Base-by-base conservation (phyloP, 2,797 vertebrate genomes). In the Peromyscus nudipes region DNA sequence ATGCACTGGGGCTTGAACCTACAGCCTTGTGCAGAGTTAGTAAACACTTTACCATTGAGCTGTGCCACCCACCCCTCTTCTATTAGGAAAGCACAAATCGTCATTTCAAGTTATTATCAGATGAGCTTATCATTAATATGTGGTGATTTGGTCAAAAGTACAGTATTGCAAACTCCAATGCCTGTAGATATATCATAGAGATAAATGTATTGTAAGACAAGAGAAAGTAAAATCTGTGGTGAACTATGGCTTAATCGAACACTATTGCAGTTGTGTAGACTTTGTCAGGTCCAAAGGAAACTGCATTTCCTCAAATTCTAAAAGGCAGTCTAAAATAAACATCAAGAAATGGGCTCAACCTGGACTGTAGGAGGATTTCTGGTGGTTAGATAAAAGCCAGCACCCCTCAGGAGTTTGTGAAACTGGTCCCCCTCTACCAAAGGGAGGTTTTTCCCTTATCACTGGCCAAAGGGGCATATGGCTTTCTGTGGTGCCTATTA, bases 131-230 rank as follows among this genome's bases (percentile, higher is more conserved):
- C 34, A 90, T 49, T 81, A 92, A 94, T 7, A 19, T 31, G 80
- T 96, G 91, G 60, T 86, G 37, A 64, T 97, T 96, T 76, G 65
- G 57, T 85, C 67, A 60, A 52, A 57, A 76, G 75, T 0, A 0
- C 87, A 52, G 62, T 29, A 57, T 2, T n/a, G 16, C 85, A 88
- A 79, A 85, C 65, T 43, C 52, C n/a, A 40, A 29, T 40, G 17
- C 6, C 27, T 90, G 5, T 21, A 71, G 40, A 21, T n/a, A 55
- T 34, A 64, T 64, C 13, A 37, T 62, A 76, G 16, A 80, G 81
- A 84, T 81, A 37, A 91, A 84, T 34, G 40, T 6, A 31, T 0
- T 52, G 27, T 85, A 88, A 89, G 88, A 91, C 6, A 4, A 9
- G 6, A 71, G 9, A 21, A 75, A 29, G 25, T 27, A 43, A 89